Conservation (phyloP, 2,113 vertebrate species). For the Ariopsis seemanni region DNA sequence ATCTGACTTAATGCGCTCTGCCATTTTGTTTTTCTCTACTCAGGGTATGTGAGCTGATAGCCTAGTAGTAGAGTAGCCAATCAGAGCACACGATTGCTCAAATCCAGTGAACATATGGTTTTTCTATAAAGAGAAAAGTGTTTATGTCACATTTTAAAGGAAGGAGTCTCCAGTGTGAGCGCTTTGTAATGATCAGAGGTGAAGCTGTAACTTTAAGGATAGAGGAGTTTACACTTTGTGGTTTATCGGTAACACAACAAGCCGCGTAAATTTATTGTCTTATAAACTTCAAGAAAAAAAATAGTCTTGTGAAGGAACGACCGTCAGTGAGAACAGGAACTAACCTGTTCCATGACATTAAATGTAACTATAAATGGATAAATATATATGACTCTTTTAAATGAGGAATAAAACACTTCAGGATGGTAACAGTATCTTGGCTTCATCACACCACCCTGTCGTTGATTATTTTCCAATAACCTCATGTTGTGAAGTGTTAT, state of each 20-base stretch:
- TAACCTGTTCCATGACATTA: not conserved
- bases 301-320: not conserved
- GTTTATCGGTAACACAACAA: not conserved
- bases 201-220: not conserved
- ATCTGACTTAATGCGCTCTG: too few species aligned
- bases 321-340: not conserved
- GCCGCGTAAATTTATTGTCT: not conserved
- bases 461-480: not conserved
- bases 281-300: not conserved
- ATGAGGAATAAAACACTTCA: not conserved
- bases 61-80: too few species aligned
- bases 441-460: not conserved
- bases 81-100: too few species aligned
- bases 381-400: not conserved
- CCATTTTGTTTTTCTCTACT: too few species aligned
- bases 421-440: not conserved
- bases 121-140: too few species aligned
- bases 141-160: too few species aligned
- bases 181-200: not conserved
- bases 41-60: too few species aligned
- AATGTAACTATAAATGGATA: not conserved
- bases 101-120: too few species aligned
- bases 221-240: not conserved
- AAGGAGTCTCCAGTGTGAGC: too few species aligned
- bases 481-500: not conserved